Evolutionary conservation across 2,113 vertebrate species (phyloP), one percentile per base, ranked within the genome.

Genomic region (Melanotaenia duboulayi): DNA sequence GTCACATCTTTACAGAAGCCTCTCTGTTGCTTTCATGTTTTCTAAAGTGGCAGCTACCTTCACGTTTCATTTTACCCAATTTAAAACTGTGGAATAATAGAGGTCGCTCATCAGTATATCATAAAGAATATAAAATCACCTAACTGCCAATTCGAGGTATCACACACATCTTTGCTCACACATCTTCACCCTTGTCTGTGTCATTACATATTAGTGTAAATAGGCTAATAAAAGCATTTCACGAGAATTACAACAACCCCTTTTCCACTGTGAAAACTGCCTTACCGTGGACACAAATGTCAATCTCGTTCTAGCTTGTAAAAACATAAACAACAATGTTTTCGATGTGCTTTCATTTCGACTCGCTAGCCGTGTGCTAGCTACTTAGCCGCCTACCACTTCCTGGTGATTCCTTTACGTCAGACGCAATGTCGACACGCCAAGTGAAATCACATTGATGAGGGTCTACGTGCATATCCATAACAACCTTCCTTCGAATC

Each of bases 211-310:
- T 60, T 62, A 84, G 59, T 49, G 48, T 54, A 35, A 5, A 9
- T 19, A 20, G 25, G 62, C 35, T 66, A 76, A 72, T 57, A 12
- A 42, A 48, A 20, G 6, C 14, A 22, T 37, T 17, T 25, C 12
- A 20, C 28, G 8, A 65, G 2, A 32, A 50, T 52, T 48, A 7
- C 60, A 25, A 0, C 25, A 11, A 35, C 1, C 0, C 4, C 0
- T 0, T 16, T 59, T 23, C 32, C 4, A 17, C 1, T 0, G 19
- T 55, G 0, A 11, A 1, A 19, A 1, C 1, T 0, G 11, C 0
- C 86, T 84, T 80, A 91, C 86, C 84, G 32, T 81, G 35, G 3
- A 71, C 22, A 3, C n/a, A 58, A 67, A 74, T 57, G 42, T 81
- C 42, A 64, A 7, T n/a, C 7, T 54, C 20, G 16, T 67, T 61